Evolutionary conservation across 2,888 invertebrate species (phyloP).

Genomic region (Junonia oenone): DNA sequence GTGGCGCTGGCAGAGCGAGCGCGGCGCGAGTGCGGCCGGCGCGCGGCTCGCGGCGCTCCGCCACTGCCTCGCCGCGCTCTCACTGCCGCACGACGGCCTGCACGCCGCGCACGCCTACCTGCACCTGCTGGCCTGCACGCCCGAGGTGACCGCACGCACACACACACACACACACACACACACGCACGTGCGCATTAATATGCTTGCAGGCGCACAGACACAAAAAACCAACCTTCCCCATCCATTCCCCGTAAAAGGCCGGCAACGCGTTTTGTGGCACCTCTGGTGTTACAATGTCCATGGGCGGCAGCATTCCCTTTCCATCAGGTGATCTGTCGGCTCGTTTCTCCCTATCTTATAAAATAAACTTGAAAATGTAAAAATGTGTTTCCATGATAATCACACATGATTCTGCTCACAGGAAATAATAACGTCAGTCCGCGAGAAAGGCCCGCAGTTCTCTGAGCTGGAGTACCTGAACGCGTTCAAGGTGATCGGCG

Average conservation of each 20-base stretch:
- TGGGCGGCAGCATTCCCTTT: too few species aligned
- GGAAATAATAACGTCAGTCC: constrained; percentile 90
- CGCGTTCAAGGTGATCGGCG: constrained; percentile 88
- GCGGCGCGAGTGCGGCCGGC: constrained; percentile 32
- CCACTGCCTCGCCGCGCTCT: constrained; percentile 66
- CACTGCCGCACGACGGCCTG: constrained; percentile 72
- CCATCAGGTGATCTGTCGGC: too few species aligned
- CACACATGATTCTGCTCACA: constrained; percentile 50
- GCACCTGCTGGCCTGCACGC: constrained; percentile 89
- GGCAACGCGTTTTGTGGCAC: too few species aligned
- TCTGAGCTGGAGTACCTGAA: constrained; percentile 93
- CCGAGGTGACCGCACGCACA: constrained; percentile 80
- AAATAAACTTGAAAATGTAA: too few species aligned
- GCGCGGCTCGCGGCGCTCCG: constrained; percentile 55
- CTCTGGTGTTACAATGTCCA: too few species aligned
- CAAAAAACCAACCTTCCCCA: too few species aligned
- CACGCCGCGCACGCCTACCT: constrained; percentile 94
- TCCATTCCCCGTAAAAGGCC: too few species aligned
- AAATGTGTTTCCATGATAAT: too few species aligned
- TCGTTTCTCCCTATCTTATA: too few species aligned
- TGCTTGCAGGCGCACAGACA: too few species aligned
- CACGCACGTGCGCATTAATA: constrained; percentile 10
- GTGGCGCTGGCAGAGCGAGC: constrained; percentile 61
- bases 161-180: constrained; percentile 31
- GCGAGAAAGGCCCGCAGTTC: constrained; percentile 93